Evolutionary conservation across 2,888 invertebrate species (phyloP), one percentile per base, ranked within the genome.

Genomic region (Chelonus formosanus): DNA sequence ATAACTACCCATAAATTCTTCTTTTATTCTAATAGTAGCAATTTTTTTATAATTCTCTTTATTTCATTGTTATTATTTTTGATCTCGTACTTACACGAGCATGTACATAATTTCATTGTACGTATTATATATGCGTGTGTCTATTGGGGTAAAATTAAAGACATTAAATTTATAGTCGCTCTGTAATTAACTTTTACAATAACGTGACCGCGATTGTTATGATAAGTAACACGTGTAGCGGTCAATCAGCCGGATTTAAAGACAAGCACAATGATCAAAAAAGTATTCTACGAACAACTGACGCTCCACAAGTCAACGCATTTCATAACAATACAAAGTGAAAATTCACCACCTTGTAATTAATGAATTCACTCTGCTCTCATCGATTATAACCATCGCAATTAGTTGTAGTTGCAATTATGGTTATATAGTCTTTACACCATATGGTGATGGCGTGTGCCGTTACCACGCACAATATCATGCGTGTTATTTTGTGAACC

Each of bases 381-480:
- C 65, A 74, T 74, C 73, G 71, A 71, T 74, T 70, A 71, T 68
- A 64, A 64, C 55, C 59, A 53, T 73, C 73, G 75, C 76, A 81
- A 82, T 82, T 82, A 82, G 71, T 58, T 61, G 53, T 43, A 6
- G 53, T 71, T 67, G 69, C 73, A 73, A 78, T 77, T 75, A 79
- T 74, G 71, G 79, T 79, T 78, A 82, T 82, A 80, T 78, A 67
- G 55, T 62, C 36, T 43, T 65, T 7, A 54, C 70, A 75, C 75
- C 80, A 80, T 80, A 81, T 81, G 80, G 80, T 67, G 68, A 73
- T 78, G 76, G 74, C 78, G 79, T 80, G 78, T 77, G 76, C 77
- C 74, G 70, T 53, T 52, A 32, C 68, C 73, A 73, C 74, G 73
- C 76, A 65, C 47, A 78, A 77, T 75, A 64, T 66, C 70, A 67